Conservation (phyloP, 2,797 vertebrate species). For the Discoglossus pictus region DNA sequence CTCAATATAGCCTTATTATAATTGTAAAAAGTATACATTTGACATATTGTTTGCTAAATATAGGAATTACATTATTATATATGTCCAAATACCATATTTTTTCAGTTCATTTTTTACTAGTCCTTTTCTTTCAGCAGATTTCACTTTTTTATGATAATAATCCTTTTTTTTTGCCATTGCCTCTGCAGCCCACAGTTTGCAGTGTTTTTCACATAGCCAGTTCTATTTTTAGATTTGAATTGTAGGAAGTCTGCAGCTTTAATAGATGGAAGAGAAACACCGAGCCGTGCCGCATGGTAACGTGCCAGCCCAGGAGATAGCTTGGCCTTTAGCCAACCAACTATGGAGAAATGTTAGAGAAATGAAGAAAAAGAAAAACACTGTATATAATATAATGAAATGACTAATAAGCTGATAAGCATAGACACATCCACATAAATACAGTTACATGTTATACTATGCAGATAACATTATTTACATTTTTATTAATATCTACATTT, state of each 20-base stretch:
- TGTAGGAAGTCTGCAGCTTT: slow-evolving; percentile 82
- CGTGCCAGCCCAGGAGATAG: slow-evolving; percentile 64
- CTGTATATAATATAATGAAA: slow-evolving; percentile 54
- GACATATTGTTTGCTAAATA: too few relatives aligned
- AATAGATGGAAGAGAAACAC: slow-evolving; percentile 74
- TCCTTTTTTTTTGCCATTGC: neutral
- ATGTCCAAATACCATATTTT: slow-evolving; percentile 9
- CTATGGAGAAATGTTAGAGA: slow-evolving; percentile 64
- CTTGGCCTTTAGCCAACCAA: slow-evolving; percentile 75
- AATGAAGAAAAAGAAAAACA: slow-evolving; percentile 59
- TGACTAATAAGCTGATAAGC: slow-evolving; percentile 69
- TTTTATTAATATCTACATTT: too few relatives aligned
- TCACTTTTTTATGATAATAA: neutral
- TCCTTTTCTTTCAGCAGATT: slow-evolving; percentile 2
- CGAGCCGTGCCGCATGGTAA: slow-evolving; percentile 63
- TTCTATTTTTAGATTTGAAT: slow-evolving; percentile 92
- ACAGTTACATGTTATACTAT: too few relatives aligned
- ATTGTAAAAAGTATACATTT: too few relatives aligned
- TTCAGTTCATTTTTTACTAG: neutral
- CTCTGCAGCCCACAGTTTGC: slow-evolving; percentile 53
- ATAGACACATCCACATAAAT: too few relatives aligned
- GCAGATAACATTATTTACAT: too few relatives aligned
- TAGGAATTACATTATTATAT: too few relatives aligned
- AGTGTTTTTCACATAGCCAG: slow-evolving; percentile 81
- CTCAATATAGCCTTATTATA: too few relatives aligned